Conservation (phyloP, 2,797 vertebrate genomes). For the Peromyscus nudipes region DNA sequence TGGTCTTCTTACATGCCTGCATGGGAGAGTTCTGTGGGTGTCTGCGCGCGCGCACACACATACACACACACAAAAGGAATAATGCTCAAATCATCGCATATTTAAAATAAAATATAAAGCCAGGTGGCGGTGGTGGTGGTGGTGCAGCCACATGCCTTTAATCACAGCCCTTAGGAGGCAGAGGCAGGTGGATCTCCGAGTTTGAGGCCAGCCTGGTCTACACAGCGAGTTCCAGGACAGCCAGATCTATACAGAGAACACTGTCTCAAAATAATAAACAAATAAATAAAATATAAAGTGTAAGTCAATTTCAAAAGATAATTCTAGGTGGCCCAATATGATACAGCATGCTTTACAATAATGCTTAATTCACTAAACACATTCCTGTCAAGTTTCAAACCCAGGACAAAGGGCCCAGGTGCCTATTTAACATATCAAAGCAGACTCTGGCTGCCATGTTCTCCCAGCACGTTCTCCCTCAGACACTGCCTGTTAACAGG, state of each 20-base stretch:
- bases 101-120: constrained; percentile 22
- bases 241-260: neutral
- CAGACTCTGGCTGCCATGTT: too few species aligned
- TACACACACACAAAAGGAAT: too few species aligned
- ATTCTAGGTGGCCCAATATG: constrained; percentile 51
- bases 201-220: neutral
- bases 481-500: neutral
- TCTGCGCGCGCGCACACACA: neutral
- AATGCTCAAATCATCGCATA: neutral
- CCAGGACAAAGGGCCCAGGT: neutral
- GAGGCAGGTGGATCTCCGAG: neutral
- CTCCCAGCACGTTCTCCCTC: neutral
- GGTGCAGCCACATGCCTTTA: neutral
- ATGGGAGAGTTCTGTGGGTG: neutral
- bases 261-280: neutral
- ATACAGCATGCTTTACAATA: constrained; percentile 51
- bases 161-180: neutral
- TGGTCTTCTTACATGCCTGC: too few species aligned
- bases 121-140: too few species aligned
- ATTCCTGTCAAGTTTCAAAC: neutral
- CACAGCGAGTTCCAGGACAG: neutral
- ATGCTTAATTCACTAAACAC: constrained; percentile 50
- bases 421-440: too few species aligned
- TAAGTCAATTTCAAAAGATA: constrained; percentile 55
- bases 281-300: constrained; percentile 28